Evolutionary conservation across 2,797 vertebrate species (phyloP).

Genomic region (Pelochelys cantorii): DNA sequence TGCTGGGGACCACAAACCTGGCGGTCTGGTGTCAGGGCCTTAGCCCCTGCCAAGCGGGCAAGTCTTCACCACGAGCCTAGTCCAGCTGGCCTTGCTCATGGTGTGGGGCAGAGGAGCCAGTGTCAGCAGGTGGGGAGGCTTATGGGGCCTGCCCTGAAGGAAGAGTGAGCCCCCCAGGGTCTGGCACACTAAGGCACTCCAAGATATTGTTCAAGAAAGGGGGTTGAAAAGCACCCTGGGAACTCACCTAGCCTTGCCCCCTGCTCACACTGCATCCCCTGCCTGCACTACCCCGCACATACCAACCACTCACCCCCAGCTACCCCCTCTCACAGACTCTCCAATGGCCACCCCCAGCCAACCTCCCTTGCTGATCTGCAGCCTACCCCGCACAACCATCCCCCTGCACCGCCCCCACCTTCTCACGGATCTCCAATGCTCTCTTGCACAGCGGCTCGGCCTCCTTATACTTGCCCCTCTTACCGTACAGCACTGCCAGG

Average conservation of each 20-base stretch:
- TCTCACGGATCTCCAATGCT: conserved; percentile 91
- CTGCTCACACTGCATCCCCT: background rate
- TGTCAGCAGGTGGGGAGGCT: background rate
- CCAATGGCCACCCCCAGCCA: background rate
- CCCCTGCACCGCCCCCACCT: conserved; percentile 61
- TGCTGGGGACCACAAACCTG: background rate
- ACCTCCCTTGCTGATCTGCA: background rate
- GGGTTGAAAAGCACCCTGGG: background rate
- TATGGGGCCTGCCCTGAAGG: background rate
- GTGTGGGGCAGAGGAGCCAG: background rate
- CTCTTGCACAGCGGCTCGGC: conserved; percentile 91
- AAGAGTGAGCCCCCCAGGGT: background rate
- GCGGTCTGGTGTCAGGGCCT: background rate
- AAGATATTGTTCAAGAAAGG: background rate
- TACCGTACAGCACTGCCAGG: conserved; percentile 90
- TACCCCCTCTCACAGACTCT: background rate
- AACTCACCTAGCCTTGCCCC: background rate
- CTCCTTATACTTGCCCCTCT: conserved; percentile 92
- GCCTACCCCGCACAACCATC: background rate
- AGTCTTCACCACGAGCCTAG: background rate
- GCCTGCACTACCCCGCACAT: background rate
- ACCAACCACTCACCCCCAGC: background rate
- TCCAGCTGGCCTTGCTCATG: too few species aligned
- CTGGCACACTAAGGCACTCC: background rate
- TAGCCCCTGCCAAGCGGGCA: background rate